phyloP scores from a whole-genome alignment of 1,140 invertebrate species.

The Bombyx mori region ASM3026992v2 NC_085124.1:8995001-8995500 shows the following conservation, averaged over 20 bases:
- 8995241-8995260: too few species aligned
- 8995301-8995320: too few species aligned
- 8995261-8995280: too few species aligned
- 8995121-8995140: too few species aligned
- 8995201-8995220: too few species aligned
- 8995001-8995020: conserved; percentile 62
- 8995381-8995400: conserved; percentile 30
- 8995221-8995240: too few species aligned
- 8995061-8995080: conserved; percentile 39
- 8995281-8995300: too few species aligned
- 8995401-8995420: conserved; percentile 50
- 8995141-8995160: too few species aligned
- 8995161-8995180: too few species aligned
- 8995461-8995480: conserved; percentile 39
- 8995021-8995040: conserved; percentile 64
- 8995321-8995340: too few species aligned
- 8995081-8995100: conserved; percentile 25
- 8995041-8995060: conserved; percentile 35
- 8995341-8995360: too few species aligned
- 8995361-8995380: not conserved
- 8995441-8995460: conserved; percentile 43
- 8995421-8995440: conserved; percentile 33
- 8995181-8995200: too few species aligned
- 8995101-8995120: not conserved
- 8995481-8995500: conserved; percentile 32